Conservation (phyloP, 2,888 invertebrate species). For the Philhelius pedissequus region DNA sequence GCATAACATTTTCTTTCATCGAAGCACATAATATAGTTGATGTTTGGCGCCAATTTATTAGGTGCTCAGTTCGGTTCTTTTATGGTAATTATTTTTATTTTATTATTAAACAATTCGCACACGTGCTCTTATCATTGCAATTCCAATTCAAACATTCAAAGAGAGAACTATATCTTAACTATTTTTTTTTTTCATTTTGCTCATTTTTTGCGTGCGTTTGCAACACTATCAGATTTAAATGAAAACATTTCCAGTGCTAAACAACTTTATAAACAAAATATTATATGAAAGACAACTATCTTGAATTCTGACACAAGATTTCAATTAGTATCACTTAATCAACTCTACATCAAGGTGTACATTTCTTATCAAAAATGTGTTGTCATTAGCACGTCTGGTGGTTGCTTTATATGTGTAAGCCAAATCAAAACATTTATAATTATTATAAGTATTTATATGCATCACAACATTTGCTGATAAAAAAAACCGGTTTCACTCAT, state of each 20-base stretch:
- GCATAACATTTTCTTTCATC: background rate
- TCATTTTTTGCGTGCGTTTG: too few species aligned
- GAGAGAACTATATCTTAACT: too few species aligned
- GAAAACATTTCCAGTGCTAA: too few species aligned
- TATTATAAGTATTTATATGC: background rate
- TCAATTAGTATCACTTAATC: background rate
- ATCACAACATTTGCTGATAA: background rate
- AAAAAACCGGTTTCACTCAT: background rate
- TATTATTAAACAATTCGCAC: too few species aligned
- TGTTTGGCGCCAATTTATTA: background rate
- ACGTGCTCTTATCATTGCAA: too few species aligned
- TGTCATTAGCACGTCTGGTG: background rate
- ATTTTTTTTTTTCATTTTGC: too few species aligned
- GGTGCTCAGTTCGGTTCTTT: background rate
- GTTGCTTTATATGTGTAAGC: background rate
- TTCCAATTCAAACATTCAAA: background rate
- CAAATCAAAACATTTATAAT: background rate
- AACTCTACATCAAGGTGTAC: background rate
- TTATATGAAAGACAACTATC: too few species aligned
- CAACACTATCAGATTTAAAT: too few species aligned
- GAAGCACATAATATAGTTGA: background rate
- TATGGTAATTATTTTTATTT: too few species aligned
- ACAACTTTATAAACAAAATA: too few species aligned
- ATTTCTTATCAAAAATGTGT: background rate
- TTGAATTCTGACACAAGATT: background rate